These are phyloP conservation scores for Bovichtus diacanthus DNA, from an alignment of 2,797 vertebrate species.

Conservation along the genomic window DNA sequence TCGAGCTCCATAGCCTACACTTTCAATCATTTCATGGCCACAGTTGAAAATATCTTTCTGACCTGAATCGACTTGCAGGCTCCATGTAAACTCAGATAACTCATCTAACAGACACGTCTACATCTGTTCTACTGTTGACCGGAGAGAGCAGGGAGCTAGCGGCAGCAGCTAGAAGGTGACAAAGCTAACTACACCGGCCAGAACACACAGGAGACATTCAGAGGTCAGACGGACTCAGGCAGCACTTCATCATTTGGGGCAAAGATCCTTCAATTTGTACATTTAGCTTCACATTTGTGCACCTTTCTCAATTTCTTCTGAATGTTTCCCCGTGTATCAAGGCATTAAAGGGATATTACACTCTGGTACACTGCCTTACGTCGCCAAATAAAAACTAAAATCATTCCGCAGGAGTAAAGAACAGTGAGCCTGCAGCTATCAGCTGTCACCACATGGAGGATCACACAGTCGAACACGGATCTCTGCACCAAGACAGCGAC, in stretches of 20 bases:
- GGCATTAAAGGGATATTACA: slow-evolving; percentile 24
- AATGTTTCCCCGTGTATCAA: slow-evolving; percentile 21
- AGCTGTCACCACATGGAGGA: too few species aligned
- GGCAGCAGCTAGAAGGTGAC: slow-evolving; percentile 31
- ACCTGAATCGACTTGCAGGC: background rate
- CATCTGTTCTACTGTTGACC: background rate
- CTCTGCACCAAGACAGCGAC: too few species aligned
- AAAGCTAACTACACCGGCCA: background rate
- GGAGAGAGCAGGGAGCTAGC: background rate
- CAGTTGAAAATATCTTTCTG: background rate
- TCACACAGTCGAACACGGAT: too few species aligned
- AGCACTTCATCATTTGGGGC: background rate
- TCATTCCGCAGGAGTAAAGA: too few species aligned
- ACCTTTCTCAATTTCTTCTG: background rate
- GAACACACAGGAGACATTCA: slow-evolving; percentile 30
- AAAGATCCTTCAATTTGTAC: background rate
- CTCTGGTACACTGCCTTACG: slow-evolving; percentile 12
- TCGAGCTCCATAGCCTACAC: background rate
- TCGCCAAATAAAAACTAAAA: too few species aligned
- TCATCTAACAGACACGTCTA: background rate
- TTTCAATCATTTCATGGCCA: background rate
- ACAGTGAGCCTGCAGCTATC: too few species aligned
- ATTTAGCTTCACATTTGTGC: background rate
- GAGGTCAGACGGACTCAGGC: background rate
- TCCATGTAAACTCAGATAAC: background rate